Evolutionary conservation across 2,797 vertebrate genomes (phyloP), one percentile per base, ranked within the genome.

Genomic region (Eulemur albifrons): DNA sequence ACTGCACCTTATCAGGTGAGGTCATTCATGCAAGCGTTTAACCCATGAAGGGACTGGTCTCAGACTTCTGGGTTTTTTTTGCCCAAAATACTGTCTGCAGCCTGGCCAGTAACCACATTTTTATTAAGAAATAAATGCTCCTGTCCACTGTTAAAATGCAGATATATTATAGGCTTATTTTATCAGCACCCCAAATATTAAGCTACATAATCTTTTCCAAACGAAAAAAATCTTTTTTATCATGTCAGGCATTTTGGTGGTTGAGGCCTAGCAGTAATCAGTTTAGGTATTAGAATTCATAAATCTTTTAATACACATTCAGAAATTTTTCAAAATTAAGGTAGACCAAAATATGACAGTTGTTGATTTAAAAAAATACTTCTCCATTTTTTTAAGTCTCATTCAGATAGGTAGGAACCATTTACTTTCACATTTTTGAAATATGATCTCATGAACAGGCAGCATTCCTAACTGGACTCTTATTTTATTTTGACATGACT

Each of bases 1-100:
- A 76, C 83, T 38, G 45, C 50, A 73, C 92, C 89, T 95, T 75
- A 75, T n/a, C 94, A 94, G 95, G 86, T 95, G 85, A 97, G 96
- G 85, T 96, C 65, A 95, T 79, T 96, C 88, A 82, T 27, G 81
- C 65, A 72, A 65, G 54, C 17, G 4, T 85, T 96, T 94, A 96
- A 97, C 93, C 76, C 90, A 76, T 70, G 63, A 69, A 79, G 52
- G 35, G 20, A 40, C 83, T 35, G 72, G 12, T 57, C 61, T n/a
- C 91, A 11, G 21, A 27, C 14, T 88, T 43, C 86, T 61, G 1
- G 1, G 38, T 0, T 40, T 35, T 48, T 79, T 87, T 45, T 45
- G 35, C 72, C 80, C 54, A 10, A 75, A 94, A 87, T 72, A 35
- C 48, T 38, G 35, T 40, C 90, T 83, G 88, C 57, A 86, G 48